phyloP scores from a whole-genome alignment of 1,140 invertebrate genomes.

The Drosophila setifemur region DNA sequence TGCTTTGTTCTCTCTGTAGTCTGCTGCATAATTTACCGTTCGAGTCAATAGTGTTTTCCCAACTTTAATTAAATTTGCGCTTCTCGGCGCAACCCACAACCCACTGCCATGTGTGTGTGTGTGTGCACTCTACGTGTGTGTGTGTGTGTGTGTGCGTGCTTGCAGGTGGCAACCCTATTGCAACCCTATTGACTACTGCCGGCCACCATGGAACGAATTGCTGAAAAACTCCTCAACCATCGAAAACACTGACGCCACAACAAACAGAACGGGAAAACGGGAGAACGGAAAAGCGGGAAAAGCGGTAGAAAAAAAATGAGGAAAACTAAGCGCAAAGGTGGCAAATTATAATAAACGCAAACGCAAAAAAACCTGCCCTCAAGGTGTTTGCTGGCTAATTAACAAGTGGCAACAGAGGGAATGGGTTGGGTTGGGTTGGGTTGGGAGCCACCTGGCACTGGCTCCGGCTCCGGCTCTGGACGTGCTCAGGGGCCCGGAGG shows the following conservation, averaged over 20 bases:
- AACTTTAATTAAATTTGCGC: conserved; percentile 80
- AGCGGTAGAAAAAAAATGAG: background rate
- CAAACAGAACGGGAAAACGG: background rate
- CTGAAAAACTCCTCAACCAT: conserved; percentile 38
- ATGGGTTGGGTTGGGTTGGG: background rate
- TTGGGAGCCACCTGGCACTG: background rate
- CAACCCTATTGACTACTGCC: conserved; percentile 28
- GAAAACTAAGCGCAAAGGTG: background rate
- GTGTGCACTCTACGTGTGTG: background rate
- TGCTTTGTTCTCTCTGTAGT: conserved; percentile 63
- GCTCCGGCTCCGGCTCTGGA: background rate
- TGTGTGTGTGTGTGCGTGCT: conserved; percentile 2
- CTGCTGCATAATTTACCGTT: conserved; percentile 77
- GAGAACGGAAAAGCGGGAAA: background rate
- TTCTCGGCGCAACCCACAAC: conserved; percentile 50
- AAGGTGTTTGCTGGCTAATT: conserved; percentile 64
- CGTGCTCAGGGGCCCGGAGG: background rate
- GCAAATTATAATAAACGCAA: conserved; percentile 31
- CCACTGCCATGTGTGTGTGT: conserved; percentile 9
- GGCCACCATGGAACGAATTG: conserved; percentile 54
- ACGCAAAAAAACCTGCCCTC: no score
- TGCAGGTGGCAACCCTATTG: background rate
- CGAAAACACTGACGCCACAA: conserved; percentile 1
- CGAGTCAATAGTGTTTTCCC: conserved; percentile 75
- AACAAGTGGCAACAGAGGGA: conserved; percentile 20